Evolutionary conservation across 2,888 invertebrate species (phyloP), one percentile per base, ranked within the genome.

Genomic region (Anorthoa munda): DNA sequence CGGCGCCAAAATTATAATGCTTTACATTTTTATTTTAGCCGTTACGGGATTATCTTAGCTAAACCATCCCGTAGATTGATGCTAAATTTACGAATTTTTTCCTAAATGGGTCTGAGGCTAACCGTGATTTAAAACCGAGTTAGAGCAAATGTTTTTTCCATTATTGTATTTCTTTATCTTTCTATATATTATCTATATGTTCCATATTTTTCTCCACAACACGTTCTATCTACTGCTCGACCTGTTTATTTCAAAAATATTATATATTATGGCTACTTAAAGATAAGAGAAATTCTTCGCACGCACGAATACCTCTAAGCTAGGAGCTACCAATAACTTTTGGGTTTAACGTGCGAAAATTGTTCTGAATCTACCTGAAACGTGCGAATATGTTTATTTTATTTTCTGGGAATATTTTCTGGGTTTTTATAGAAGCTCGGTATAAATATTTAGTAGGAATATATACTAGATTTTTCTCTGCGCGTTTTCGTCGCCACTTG

Each of bases 261-360:
- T 45, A 72, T 77, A 66, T 66, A 45, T 72, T 72, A 60, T 2
- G 61, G 17, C 17, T 70, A 64, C 56, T 83, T 73, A 51, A 13
- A 46, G 31, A 48, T 69, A 64, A 64, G 60, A 51, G 58, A 31
- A 26, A 79, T 83, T 81, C 83, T 26, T 26, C 60, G 74, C 81
- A 81, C 81, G 80, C 64, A 61, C 69, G 46, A 69, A 53, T 51
- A 45, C 50, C 74, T 31, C 53, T 78, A 66, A 67, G 69, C 66
- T 77, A 31, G 66, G 53, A 23, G 39, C 65, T 45, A n/a, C 66
- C 74, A 83, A 66, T 69, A 83, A 72, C 64, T 73, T 73, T 83
- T 50, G 63, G 74, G 63, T 50, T 73, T 66, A 65, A 60, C 61
- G 59, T 45, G 48, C 48, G 21, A 59, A 66, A 70, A 77, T 65